These are phyloP conservation scores for Ornithorhynchus anatinus DNA, from an alignment of 2,113 vertebrate genomes.

Conservation along the genomic window DNA sequence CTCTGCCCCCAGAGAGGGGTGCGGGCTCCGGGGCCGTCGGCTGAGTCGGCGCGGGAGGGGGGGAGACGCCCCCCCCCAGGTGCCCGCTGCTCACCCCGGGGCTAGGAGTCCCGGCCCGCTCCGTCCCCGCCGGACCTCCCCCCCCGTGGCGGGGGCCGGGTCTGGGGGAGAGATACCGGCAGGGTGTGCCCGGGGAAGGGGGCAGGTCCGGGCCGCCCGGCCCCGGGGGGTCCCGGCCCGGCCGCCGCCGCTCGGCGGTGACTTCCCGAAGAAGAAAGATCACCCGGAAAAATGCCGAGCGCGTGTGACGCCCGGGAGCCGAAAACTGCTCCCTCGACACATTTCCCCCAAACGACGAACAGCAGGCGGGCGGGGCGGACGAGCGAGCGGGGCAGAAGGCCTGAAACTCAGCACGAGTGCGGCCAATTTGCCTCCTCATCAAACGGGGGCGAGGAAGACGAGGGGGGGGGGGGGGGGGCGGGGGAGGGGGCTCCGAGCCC, in stretches of 20 bases:
- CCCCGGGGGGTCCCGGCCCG: constrained; percentile 48
- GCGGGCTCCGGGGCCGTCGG: no score
- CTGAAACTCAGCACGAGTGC: constrained; percentile 85
- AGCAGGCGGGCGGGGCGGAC: no score
- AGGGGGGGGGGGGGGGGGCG: neutral
- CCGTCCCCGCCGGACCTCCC: no score
- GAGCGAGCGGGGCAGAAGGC: constrained; percentile 70
- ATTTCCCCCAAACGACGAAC: constrained; percentile 73
- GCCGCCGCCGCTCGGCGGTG: constrained; percentile 77
- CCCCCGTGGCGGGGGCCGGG: no score
- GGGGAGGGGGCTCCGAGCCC: accelerated
- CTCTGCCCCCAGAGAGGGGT: no score
- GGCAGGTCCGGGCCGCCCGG: no score
- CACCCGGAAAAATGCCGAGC: constrained; percentile 82
- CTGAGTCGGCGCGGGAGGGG: no score
- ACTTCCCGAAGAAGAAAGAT: constrained; percentile 77
- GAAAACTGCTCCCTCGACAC: constrained; percentile 88
- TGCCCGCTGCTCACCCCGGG: no score
- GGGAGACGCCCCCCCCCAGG: no score
- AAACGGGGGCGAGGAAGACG: neutral
- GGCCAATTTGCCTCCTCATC: constrained; percentile 57
- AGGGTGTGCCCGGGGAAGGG: no score
- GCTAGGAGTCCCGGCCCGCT: no score
- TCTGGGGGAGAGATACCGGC: no score
- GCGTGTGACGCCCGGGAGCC: constrained; percentile 52